Evolutionary conservation across 2,888 invertebrate species (phyloP), one percentile per base, ranked within the genome.

Genomic region (Perdita meconis): DNA sequence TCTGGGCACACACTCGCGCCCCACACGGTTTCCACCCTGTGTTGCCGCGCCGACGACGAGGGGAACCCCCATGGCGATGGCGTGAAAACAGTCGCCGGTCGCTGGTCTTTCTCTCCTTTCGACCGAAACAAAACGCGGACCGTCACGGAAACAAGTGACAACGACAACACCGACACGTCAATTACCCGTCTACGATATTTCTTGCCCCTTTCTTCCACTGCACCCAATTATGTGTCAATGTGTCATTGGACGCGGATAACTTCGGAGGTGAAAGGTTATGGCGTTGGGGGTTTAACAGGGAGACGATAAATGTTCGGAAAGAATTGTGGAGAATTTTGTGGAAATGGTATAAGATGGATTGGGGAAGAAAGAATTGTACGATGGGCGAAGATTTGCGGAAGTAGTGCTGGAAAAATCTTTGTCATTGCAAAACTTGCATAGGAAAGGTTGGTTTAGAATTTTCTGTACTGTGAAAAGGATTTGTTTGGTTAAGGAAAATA

Each of bases 111-210:
- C 40, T 56, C 57, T 30, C 30, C 3, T n/a, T n/a, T 30, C 30
- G 30, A 38, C 36, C 78, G 85, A 86, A 80, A 86, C 85, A 87
- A 85, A 86, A 85, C 89, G 88, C 86, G 75, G n/a, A 80, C 72
- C 80, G 80, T 78, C 83, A 80, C 86, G 87, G 87, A 89, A 89
- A 90, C 89, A 87, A 89, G 89, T 89, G 91, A 91, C 91, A 90
- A 89, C 90, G 90, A 47, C 89, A 59, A 69, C 57, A 81, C 82
- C 78, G 71, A 77, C 85, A 83, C 85, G 85, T 85, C 89, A 90
- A 90, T 91, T 90, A 89, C 86, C 84, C 82, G 84, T 86, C 88
- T 85, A 81, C 83, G 68, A 75, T 8, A 24, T 63, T 82, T 84
- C 53, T 53, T 66, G 30, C 44, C 24, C n/a, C 10, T 19, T 64